Conservation (phyloP, 2,888 invertebrate species). For the Drosophila falleni region DNA sequence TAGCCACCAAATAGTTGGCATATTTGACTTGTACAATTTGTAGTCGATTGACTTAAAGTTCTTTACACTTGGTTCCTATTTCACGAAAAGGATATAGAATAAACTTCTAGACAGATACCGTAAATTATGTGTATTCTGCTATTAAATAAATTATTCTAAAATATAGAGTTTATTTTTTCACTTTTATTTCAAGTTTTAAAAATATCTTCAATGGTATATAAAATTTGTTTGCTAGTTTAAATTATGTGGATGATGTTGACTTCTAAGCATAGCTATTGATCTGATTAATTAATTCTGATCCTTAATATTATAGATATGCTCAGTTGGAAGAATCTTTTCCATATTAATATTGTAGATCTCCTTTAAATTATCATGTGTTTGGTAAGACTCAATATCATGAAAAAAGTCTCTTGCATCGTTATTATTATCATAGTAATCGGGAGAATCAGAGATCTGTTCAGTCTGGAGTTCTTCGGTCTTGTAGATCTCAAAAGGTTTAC, state of each 20-base stretch:
- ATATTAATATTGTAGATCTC: neutral
- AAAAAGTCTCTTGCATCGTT: neutral
- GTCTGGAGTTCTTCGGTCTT: neutral
- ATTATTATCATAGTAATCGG: neutral
- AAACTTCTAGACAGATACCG: neutral
- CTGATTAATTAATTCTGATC: too few species aligned
- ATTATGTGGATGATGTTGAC: neutral
- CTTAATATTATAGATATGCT: neutral
- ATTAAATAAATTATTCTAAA: neutral
- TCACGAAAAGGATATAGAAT: neutral
- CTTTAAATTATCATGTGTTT: neutral
- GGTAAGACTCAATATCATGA: neutral
- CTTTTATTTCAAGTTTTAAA: neutral
- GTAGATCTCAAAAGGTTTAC: neutral
- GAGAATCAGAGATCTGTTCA: neutral
- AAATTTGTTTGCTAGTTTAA: neutral
- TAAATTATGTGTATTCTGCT: neutral
- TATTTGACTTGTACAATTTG: constrained; percentile 66
- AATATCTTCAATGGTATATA: neutral
- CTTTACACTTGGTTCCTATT: constrained; percentile 11
- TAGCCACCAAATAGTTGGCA: constrained; percentile 73
- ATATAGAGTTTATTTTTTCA: neutral
- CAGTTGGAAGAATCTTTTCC: too few species aligned
- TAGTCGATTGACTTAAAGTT: constrained; percentile 41
- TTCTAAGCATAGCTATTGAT: constrained; percentile 5